Evolutionary conservation across 2,888 invertebrate species (phyloP), one percentile per base, ranked within the genome.

Genomic region (Elegia similella): DNA sequence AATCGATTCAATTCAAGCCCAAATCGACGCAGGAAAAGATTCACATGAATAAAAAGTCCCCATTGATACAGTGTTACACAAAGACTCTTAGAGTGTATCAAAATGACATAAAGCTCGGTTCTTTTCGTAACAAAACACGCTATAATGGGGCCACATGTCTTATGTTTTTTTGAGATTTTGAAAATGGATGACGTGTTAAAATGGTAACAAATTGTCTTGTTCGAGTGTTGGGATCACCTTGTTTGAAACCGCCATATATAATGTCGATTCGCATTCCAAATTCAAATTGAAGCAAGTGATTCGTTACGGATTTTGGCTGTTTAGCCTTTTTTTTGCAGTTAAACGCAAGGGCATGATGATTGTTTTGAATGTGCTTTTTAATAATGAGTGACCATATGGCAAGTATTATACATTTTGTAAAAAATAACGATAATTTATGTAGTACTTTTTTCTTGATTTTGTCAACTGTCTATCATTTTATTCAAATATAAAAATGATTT

Each of bases 151-250:
- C 86, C 83, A 84, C 72, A 86, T 86, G 84, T 84, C 78, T 78
- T 72, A 64, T 5, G 78, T 84, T 80, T 78, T 78, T 80, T 69
- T 63, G 67, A 71, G 73, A 78, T 80, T 84, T 84, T 73, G 75
- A 75, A 84, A 88, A 89, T 86, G 84, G 84, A 89, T 88, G 88
- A 90, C 82, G 88, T 89, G 89, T 89, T 90, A 91, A 91, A 89
- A 89, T 87, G 86, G 82, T 86, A 81, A 86, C 85, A 80, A 81
- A 84, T 83, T 80, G 83, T 77, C 71, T 62, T 50, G 50, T 38
- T 66, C 53, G 13, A 42, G 15, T 53, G 29, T 53, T 23, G 52
- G 52, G 29, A 52, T 17, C 34, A 34, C 32, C 34, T 54, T 54
- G 54, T 55, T 55, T 44, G 17, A 44, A 44, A 80, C 75, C 74